Percentiles rank a stretch among this genome's conserved stretches.
Evolutionary conservation across 2,113 vertebrate genomes (phyloP).

Genomic region (Fregata magnificens): DNA sequence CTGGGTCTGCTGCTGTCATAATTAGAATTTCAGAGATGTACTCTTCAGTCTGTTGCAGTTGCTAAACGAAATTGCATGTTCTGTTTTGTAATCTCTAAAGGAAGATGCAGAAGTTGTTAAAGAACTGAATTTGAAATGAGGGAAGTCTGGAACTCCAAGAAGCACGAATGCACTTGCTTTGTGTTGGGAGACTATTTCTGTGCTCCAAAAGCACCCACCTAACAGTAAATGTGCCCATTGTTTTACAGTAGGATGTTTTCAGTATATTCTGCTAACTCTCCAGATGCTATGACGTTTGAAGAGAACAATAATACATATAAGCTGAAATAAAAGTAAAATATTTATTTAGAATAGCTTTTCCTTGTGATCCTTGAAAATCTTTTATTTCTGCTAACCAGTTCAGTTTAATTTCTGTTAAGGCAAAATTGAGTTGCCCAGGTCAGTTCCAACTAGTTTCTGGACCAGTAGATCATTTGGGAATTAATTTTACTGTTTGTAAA

Average conservation of each 20-base stretch:
- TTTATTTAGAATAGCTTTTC: not conserved
- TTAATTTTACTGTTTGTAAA: not conserved
- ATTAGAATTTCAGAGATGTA: not conserved
- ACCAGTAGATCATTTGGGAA: not conserved
- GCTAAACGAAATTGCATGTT: not conserved
- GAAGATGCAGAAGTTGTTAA: not conserved
- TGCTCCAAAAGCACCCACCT: not conserved
- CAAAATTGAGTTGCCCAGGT: not conserved
- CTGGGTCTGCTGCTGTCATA: not conserved
- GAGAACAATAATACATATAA: not conserved
- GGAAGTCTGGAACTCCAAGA: not conserved
- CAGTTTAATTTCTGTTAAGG: not conserved
- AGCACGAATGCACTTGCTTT: not conserved
- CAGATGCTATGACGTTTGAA: not conserved
- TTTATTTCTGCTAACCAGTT: not conserved
- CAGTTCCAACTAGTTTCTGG: not conserved
- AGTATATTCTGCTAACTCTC: not conserved
- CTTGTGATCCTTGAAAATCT: not conserved
- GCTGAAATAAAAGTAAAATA: not conserved
- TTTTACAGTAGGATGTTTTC: not conserved
- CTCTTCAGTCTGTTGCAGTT: not conserved
- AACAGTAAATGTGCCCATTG: not conserved
- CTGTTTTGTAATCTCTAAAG: accelerated
- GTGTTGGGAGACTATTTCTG: not conserved
- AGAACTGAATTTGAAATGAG: not conserved